Percentiles rank a stretch among this genome's conserved stretches.
phyloP scores from a whole-genome alignment of 53 echinoderm and acorn worm species.

The Luidia sarsii region DNA sequence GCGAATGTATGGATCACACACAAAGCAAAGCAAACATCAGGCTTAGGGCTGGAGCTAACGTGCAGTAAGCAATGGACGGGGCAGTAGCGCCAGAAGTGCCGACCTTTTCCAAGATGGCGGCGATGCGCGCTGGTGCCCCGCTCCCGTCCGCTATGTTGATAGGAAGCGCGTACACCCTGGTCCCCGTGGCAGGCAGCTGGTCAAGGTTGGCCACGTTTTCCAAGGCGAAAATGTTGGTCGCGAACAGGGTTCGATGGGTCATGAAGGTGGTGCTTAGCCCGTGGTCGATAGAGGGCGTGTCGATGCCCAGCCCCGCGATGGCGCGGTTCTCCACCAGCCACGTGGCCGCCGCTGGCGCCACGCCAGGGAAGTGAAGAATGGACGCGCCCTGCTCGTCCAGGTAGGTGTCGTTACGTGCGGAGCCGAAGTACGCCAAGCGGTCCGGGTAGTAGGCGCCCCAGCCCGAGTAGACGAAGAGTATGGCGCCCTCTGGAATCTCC shows the following conservation, averaged over 20 bases:
- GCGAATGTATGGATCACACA: too few relatives aligned
- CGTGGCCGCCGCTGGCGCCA: constrained; percentile 34
- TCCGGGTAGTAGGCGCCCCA: constrained; percentile 54
- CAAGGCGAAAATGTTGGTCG: constrained; percentile 14
- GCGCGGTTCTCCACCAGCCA: constrained; percentile 49
- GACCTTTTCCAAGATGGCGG: constrained; percentile 23
- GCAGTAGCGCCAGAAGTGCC: not conserved
- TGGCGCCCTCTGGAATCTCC: constrained; percentile 34
- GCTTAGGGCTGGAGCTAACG: not conserved
- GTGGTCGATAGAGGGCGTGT: constrained; percentile 42
- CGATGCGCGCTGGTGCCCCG: constrained; percentile 41
- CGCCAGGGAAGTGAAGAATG: constrained; percentile 40
- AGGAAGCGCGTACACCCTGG: constrained; percentile 37
- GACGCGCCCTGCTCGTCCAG: constrained; percentile 24
- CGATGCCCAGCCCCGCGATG: constrained; percentile 43
- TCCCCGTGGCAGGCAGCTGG: constrained; percentile 24
- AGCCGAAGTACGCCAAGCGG: constrained; percentile 44
- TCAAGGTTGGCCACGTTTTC: constrained; percentile 58
- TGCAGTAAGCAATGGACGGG: not conserved
- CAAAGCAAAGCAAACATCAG: too few relatives aligned
- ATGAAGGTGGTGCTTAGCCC: constrained; percentile 19
- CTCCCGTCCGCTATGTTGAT: constrained; percentile 48
- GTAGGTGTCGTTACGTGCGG: constrained; percentile 23
- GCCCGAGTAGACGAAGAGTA: constrained; percentile 40
- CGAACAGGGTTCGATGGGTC: constrained; percentile 12